phyloP scores from a whole-genome alignment of 2,888 invertebrate species.

The Isoperla grammatica region DNA sequence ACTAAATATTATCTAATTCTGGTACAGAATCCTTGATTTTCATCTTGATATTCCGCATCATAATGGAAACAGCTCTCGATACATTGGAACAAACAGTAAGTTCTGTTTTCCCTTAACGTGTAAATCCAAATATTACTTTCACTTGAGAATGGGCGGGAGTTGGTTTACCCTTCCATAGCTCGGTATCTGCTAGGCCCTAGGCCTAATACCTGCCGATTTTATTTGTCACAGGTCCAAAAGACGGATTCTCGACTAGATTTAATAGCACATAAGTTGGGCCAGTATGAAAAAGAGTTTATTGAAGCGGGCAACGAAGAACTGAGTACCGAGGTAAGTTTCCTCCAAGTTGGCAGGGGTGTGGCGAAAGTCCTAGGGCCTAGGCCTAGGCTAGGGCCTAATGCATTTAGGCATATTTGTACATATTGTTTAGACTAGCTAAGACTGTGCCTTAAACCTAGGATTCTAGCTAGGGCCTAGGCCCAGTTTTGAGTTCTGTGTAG shows the following conservation, averaged over 20 bases:
- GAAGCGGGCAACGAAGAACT: slow-evolving; percentile 46
- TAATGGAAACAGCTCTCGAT: slow-evolving; percentile 20
- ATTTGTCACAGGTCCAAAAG: slow-evolving; percentile 56
- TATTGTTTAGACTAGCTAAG: no score
- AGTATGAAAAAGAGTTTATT: slow-evolving; percentile 60
- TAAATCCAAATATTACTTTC: no score
- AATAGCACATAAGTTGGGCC: slow-evolving; percentile 68
- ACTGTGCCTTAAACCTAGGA: no score
- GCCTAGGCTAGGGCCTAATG: no score
- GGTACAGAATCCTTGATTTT: no score
- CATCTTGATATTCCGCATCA: no score
- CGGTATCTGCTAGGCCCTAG: slow-evolving; percentile 6
- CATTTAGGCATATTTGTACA: no score
- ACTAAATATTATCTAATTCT: no score
- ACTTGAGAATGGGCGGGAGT: slow-evolving; percentile 10
- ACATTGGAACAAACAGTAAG: slow-evolving; percentile 23
- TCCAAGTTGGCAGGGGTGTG: not conserved
- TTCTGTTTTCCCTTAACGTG: not conserved
- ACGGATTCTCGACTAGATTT: slow-evolving; percentile 67
- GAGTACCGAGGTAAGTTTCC: slow-evolving; percentile 44
- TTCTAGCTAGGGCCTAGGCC: no score
- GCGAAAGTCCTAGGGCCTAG: no score
- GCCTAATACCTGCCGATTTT: slow-evolving; percentile 17
- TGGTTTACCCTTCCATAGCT: slow-evolving; percentile 1
- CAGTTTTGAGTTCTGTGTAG: no score